Evolutionary conservation across 2,797 vertebrate species (phyloP), one percentile per base, ranked within the genome.

Genomic region (Smutsia gigantea): DNA sequence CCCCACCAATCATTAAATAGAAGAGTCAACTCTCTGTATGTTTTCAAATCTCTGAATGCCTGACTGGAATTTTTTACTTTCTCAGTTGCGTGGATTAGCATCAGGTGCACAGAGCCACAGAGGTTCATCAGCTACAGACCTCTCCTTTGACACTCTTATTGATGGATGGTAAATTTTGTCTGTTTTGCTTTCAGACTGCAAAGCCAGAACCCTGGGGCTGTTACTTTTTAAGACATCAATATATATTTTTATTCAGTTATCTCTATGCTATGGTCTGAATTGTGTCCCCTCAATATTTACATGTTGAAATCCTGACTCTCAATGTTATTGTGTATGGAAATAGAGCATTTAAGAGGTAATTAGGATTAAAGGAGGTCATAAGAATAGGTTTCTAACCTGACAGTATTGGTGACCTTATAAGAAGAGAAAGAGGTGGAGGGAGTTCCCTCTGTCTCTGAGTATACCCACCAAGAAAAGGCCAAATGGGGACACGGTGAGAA

Each of bases 1-100:
- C 3, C 79, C 31, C 37, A 68, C 46, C 7, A 79, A 90, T 84
- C 25, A 87, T 68, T 66, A 72, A 79, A 87, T 10, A 82, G 31
- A 66, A 79, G 88, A 89, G 13, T 87, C 31, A 69, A 49, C 37
- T 42, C 85, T 63, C 10, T 71, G 4, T 29, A 71, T 61, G 49
- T 66, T 89, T 21, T 94, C 51, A 89, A 69, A 69, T 83, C 82
- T 84, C n/a, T 64, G 23, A 96, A 87, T 23, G 49, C 12, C 18
- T 46, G 15, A 59, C 39, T 53, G 12, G 0, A 29, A 81, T 34
- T 51, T 66, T 68, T 82, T 42, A 87, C 29, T 94, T 95, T 87
- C 49, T 94, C 68, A 94, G 2, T 19, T 69, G 31, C 19, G n/a
- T 86, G 39, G 51, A 42, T 77, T 9, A 31, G 37, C 89, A 51